Base-by-base conservation (phyloP, 2,113 vertebrate genomes). In the Stictonetta naevosa region DNA sequence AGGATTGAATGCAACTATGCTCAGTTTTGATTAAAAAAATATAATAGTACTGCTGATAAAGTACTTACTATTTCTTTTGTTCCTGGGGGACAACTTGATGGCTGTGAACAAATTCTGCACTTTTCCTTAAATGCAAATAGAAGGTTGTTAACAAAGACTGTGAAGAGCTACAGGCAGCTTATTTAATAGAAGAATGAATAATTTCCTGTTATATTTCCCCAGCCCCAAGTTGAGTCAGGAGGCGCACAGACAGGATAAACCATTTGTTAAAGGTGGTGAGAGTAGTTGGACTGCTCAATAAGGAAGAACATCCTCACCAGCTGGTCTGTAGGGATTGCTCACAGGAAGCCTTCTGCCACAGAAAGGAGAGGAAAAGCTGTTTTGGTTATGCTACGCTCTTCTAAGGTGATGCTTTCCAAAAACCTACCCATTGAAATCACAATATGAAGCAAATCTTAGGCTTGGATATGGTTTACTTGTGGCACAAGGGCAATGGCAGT, bases 1-100 rank as follows among this genome's bases (percentile, higher is more conserved):
- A 74, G 36, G 10, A 56, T 60, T 67, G 18, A 82, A 60, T 68
- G 4, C 3, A 40, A 28, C 23, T 36, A 20, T 73, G n/a, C 3
- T 76, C 17, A 60, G 21, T 68, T 92, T 40, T 74, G 33, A 44
- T 56, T 50, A 76, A 75, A n/a, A 55, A 29, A 34, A 74, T 20
- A 8, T 1, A 22, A 23, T 7, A 44, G 3, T 6, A 44, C 60
- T 50, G 74, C 66, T 60, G 40, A 86, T 44, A 74, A 92, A 96
- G 76, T 89, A 98, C 98, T 98, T 96, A 98, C 98, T 13, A 97
- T 68, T 23, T 91, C 93, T 62, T 88, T 90, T 8, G 97, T 98
- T 97, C 98, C 97, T 18, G 87, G 53, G 1, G 99, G 98, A 90
- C 99, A 99, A 6, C 55, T 56, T 9, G 91, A 60, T 15, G 29